Conservation (phyloP, 2,888 invertebrate genomes). For the Ochropleura plecta region DNA sequence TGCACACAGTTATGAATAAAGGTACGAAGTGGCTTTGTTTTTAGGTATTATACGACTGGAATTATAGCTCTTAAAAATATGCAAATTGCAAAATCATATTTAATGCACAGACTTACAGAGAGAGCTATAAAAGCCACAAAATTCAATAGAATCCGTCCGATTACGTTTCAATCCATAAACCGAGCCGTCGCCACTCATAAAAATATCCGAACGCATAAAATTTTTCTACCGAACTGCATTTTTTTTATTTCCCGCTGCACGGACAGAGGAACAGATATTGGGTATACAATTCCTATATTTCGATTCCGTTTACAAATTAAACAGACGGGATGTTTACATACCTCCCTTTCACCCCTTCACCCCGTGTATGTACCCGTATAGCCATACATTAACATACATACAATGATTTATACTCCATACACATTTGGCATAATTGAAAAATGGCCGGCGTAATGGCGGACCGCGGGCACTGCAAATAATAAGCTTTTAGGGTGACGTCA, state of each 20-base stretch:
- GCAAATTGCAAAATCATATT: conserved; percentile 42
- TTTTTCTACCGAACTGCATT: conserved; percentile 71
- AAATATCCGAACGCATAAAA: conserved; percentile 77
- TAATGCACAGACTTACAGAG: conserved; percentile 48
- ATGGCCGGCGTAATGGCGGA: conserved; percentile 84
- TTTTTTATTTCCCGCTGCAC: conserved; percentile 69
- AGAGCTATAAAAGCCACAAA: conserved; percentile 65
- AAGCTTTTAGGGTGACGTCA: conserved; percentile 75
- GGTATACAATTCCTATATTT: conserved; percentile 79
- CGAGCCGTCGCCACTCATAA: conserved; percentile 71
- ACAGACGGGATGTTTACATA: conserved; percentile 78
- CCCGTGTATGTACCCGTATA: conserved; percentile 42
- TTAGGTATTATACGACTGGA: not conserved
- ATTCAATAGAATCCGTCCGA: conserved; percentile 70
- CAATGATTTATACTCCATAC: conserved; percentile 87
- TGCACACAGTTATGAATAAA: not conserved
- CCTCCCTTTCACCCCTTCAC: conserved; percentile 60
- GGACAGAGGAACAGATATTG: conserved; percentile 77
- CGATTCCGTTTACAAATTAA: conserved; percentile 88
- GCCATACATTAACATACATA: conserved; percentile 69
- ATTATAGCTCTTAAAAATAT: conserved; percentile 6
- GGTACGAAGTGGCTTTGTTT: too few relatives aligned
- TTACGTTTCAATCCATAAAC: conserved; percentile 73
- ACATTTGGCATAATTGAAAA: conserved; percentile 90
- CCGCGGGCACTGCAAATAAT: conserved; percentile 83